Conservation (phyloP, 1,140 invertebrate genomes). For the Bombus ignitus region DNA sequence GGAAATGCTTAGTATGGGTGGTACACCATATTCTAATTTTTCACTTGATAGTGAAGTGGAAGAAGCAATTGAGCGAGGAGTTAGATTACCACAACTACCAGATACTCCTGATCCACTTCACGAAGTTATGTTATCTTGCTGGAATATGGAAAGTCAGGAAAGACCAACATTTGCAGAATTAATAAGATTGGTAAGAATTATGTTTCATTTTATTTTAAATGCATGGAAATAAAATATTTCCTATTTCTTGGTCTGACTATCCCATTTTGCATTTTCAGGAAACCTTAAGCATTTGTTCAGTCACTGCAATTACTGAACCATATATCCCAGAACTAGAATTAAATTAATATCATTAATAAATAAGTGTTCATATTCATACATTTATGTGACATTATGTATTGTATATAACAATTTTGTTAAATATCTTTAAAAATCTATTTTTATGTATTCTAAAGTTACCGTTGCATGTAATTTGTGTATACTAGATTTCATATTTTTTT, state of each 20-base stretch:
- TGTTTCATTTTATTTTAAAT: constrained; percentile 8
- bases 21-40: constrained; percentile 89
- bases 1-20: constrained; percentile 93
- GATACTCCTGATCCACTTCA: constrained; percentile 90
- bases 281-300: constrained; percentile 76
- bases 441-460: constrained; percentile 52
- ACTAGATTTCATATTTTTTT: constrained; percentile 33
- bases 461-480: constrained; percentile 24
- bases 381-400: constrained; percentile 32
- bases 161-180: constrained; percentile 88
- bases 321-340: constrained; percentile 78
- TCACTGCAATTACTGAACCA: constrained; percentile 76
- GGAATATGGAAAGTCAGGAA: constrained; percentile 92
- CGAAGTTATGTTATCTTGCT: constrained; percentile 92
- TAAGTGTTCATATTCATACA: constrained; percentile 26
- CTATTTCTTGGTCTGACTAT: constrained; percentile 12
- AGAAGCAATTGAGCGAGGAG: constrained; percentile 86
- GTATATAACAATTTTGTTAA: constrained; percentile 41
- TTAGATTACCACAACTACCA: constrained; percentile 88
- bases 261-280: constrained; percentile 69
- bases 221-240: constrained; percentile 11
- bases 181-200: constrained; percentile 76
- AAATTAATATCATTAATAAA: constrained; percentile 61
- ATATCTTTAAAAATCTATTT: constrained; percentile 21
- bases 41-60: constrained; percentile 86